phyloP scores from a whole-genome alignment of 30 jellyfish, hydroid and myxozoan species.

The Aurelia aurita region DNA sequence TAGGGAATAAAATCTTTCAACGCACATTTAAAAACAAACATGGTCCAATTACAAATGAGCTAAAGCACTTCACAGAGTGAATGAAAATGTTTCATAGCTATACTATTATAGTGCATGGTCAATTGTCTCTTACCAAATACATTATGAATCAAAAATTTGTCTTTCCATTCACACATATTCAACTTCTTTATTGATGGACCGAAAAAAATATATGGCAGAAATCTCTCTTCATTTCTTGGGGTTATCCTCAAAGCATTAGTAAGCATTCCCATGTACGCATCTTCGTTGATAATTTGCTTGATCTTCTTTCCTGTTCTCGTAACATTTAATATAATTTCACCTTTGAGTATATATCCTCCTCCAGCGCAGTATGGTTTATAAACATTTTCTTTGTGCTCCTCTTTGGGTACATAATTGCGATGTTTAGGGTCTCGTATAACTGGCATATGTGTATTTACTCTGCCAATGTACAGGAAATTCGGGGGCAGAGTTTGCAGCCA shows the following conservation, averaged over 20 bases:
- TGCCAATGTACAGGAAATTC: constrained; percentile 73
- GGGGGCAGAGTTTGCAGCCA: constrained; percentile 82
- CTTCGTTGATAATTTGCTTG: constrained; percentile 91
- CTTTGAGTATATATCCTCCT: constrained; percentile 91
- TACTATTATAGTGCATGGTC: constrained; percentile 88
- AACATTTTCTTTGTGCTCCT: constrained; percentile 71
- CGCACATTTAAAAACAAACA: neutral
- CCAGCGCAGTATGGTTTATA: constrained; percentile 96
- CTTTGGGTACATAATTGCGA: constrained; percentile 89
- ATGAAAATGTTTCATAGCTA: constrained; percentile 70
- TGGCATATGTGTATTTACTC: constrained; percentile 83
- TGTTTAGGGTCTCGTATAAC: constrained; percentile 96
- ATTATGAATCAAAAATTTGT: constrained; percentile 84
- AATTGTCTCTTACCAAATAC: constrained; percentile 84
- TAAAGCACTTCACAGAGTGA: constrained; percentile 71
- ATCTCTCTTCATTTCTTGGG: constrained; percentile 91
- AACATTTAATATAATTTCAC: constrained; percentile 67
- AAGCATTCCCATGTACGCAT: constrained; percentile 97
- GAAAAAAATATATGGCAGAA: constrained; percentile 87
- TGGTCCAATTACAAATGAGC: neutral
- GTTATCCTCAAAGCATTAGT: constrained; percentile 72
- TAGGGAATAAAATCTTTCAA: too few relatives aligned
- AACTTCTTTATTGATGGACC: constrained; percentile 71
- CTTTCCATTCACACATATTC: constrained; percentile 91
- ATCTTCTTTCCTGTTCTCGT: constrained; percentile 75